phyloP scores from a whole-genome alignment of 2,113 vertebrate genomes.

The Procavia capensis region DNA sequence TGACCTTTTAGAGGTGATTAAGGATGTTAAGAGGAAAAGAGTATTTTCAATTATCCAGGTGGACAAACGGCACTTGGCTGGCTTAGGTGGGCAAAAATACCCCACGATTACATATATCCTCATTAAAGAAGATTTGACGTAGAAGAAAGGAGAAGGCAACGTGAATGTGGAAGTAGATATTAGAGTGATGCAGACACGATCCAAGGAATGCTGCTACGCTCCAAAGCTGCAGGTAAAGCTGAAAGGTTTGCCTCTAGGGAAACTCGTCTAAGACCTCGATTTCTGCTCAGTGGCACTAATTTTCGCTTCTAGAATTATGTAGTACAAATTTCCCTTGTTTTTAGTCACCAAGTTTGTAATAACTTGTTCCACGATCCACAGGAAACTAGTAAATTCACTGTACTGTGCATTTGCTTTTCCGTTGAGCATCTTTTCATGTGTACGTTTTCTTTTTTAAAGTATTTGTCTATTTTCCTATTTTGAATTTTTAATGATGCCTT shows the following conservation, averaged over 20 bases:
- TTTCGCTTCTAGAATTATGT: no score
- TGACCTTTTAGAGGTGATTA: no score
- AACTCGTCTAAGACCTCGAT: not conserved
- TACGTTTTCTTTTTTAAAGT: not conserved
- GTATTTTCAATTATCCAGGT: no score
- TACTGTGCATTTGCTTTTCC: not conserved
- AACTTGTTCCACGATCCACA: not conserved
- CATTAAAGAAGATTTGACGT: not conserved
- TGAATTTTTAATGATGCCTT: not conserved
- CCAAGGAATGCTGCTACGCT: not conserved
- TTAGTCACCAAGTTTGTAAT: not conserved
- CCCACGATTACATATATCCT: not conserved
- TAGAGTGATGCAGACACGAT: no score
- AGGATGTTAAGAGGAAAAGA: no score
- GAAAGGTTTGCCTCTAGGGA: no score
- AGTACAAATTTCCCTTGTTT: no score
- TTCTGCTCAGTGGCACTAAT: no score
- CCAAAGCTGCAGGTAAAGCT: not conserved
- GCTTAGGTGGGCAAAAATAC: no score
- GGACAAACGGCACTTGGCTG: no score
- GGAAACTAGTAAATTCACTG: not conserved
- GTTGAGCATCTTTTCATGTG: not conserved
- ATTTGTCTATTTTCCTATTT: not conserved
- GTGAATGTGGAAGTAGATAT: not conserved
- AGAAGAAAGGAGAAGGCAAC: not conserved